Evolutionary conservation across 2,113 vertebrate species (phyloP).

Genomic region (Pelodiscus sinensis): DNA sequence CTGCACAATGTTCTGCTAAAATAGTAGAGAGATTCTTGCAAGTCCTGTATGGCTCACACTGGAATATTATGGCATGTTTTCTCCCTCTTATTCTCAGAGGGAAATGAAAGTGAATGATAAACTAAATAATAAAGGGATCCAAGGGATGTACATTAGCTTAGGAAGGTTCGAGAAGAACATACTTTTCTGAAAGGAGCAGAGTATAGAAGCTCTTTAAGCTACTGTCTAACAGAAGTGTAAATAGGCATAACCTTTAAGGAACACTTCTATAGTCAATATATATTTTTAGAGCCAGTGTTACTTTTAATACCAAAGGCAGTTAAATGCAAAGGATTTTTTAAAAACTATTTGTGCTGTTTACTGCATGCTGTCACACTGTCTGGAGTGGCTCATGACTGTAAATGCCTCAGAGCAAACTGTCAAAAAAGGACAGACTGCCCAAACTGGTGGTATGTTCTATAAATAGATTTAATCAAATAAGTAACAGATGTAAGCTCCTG

Average conservation of each 20-base stretch:
- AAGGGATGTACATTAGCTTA: constrained; percentile 40
- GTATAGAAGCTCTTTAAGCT: constrained; percentile 52
- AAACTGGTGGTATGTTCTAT: not conserved
- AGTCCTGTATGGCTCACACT: constrained; percentile 52
- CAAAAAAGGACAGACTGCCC: not conserved
- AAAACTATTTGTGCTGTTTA: constrained; percentile 42
- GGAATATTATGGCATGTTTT: constrained; percentile 56
- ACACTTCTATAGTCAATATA: constrained; percentile 37
- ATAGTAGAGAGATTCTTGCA: constrained; percentile 41
- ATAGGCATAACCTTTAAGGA: constrained; percentile 40
- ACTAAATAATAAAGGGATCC: constrained; percentile 63
- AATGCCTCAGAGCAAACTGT: not conserved
- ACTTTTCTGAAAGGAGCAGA: constrained; percentile 27
- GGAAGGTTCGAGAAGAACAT: constrained; percentile 26
- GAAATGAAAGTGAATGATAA: constrained; percentile 51
- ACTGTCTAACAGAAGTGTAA: constrained; percentile 30
- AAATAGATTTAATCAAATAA: not conserved
- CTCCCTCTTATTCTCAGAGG: constrained; percentile 66
- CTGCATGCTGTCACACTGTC: not conserved
- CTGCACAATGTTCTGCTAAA: constrained; percentile 1
- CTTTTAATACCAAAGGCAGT: not conserved
- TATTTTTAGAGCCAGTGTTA: constrained; percentile 56
- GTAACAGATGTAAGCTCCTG: not conserved
- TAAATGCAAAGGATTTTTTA: constrained; percentile 18
- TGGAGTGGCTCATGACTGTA: not conserved